These are phyloP conservation scores for Drosophila simulans DNA, from an alignment of 1,140 invertebrate species.

Conservation along the genomic window DNA sequence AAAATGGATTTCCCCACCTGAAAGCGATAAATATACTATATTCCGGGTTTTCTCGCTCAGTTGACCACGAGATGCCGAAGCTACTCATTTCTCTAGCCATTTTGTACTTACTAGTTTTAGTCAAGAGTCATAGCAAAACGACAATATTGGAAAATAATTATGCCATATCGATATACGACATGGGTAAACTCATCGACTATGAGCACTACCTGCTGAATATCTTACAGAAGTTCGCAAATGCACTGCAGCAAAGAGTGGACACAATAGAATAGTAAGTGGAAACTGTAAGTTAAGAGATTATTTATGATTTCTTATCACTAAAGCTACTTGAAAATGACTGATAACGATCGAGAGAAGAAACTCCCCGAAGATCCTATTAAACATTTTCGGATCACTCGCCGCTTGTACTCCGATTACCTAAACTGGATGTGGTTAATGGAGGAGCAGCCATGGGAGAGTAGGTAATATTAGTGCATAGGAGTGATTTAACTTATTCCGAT, in stretches of 20 bases:
- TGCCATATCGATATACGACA: neutral
- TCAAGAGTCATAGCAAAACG: neutral
- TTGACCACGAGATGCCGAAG: neutral
- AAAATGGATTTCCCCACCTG: neutral
- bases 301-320: neutral
- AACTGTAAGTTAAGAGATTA: no score
- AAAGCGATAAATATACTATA: neutral
- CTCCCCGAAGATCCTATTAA: neutral
- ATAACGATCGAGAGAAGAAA: neutral
- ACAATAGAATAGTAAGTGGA: neutral
- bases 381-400: neutral
- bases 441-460: slow-evolving; percentile 5
- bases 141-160: neutral
- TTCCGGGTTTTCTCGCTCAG: neutral
- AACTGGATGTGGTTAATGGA: neutral
- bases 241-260: neutral
- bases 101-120: neutral
- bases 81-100: no score
- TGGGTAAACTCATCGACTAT: neutral
- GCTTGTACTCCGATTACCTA: neutral
- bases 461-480: neutral
- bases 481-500: neutral
- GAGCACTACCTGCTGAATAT: neutral
- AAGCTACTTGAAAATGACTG: slow-evolving; percentile 1
- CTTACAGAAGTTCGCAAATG: neutral